Evolutionary conservation across 2,888 invertebrate species (phyloP).

Genomic region (Incurvaria masculella): DNA sequence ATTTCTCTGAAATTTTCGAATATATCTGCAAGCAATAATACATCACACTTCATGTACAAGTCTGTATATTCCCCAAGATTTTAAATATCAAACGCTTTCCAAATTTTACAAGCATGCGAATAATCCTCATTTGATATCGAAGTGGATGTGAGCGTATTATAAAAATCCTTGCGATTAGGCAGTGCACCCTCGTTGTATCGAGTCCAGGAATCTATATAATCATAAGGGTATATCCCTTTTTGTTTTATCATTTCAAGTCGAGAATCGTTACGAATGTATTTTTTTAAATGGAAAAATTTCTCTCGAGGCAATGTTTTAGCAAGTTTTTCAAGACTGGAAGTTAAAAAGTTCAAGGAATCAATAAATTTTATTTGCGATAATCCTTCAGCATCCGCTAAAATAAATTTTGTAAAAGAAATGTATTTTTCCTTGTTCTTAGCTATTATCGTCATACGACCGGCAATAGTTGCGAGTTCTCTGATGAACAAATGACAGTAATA

Average conservation of each 20-base stretch:
- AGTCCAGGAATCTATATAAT: slow-evolving; percentile 9
- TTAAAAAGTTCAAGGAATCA: slow-evolving; percentile 7
- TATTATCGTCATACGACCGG: slow-evolving; percentile 5
- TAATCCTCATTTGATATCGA: background rate
- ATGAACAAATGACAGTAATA: slow-evolving; percentile 16
- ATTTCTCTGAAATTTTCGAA: slow-evolving; percentile 11
- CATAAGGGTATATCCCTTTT: slow-evolving; percentile 11
- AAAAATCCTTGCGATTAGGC: slow-evolving; percentile 4
- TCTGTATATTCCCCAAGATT: slow-evolving; percentile 11
- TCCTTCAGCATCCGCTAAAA: background rate
- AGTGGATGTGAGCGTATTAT: slow-evolving; percentile 1
- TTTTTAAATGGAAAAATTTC: slow-evolving; percentile 5
- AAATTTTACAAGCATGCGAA: slow-evolving; percentile 1
- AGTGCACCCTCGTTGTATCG: slow-evolving; percentile 6
- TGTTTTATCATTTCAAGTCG: slow-evolving; percentile 5
- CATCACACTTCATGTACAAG: slow-evolving; percentile 10
- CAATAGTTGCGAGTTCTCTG: slow-evolving; percentile 4
- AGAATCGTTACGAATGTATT: slow-evolving; percentile 3
- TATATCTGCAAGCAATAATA: slow-evolving; percentile 7
- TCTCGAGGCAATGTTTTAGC: slow-evolving; percentile 3
- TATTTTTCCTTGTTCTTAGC: slow-evolving; percentile 10
- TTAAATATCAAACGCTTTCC: slow-evolving; percentile 6
- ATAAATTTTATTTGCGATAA: slow-evolving; percentile 4
- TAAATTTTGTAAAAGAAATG: slow-evolving; percentile 9
- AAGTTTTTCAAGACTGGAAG: slow-evolving; percentile 10